A percentile compares a stretch with the other conserved stretches of the same genome.
Evolutionary conservation across 1,140 invertebrate species (phyloP).

Genomic region (Neomicropteryx cornuta): DNA sequence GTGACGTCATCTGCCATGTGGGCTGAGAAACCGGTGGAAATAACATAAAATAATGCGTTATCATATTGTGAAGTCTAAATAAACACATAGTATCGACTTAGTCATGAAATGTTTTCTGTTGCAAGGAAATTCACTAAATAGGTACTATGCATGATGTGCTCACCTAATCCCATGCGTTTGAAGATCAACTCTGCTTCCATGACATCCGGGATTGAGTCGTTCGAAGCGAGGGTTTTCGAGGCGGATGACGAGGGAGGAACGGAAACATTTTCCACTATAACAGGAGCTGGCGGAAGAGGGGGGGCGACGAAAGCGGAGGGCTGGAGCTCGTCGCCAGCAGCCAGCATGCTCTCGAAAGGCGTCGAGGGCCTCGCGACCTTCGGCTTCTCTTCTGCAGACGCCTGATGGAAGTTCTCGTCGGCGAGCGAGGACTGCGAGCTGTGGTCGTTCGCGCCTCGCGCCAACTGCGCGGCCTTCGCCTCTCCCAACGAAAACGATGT

Average conservation of each 20-base stretch:
- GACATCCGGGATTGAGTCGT: slow-evolving; percentile 30
- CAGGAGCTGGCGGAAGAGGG: no score
- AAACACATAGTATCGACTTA: no score
- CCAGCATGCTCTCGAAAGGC: slow-evolving; percentile 5
- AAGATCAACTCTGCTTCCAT: slow-evolving; percentile 55
- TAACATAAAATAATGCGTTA: no score
- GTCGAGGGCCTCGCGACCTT: slow-evolving; percentile 6
- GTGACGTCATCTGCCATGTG: no score
- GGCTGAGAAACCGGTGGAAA: no score
- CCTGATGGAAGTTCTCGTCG: slow-evolving; percentile 6
- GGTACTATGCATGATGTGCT: slow-evolving; percentile 19
- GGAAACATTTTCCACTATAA: no score
- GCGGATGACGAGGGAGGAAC: no score
- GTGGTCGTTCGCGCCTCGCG: not conserved
- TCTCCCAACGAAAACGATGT: not conserved
- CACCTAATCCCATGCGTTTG: slow-evolving; percentile 53
- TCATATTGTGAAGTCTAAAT: no score
- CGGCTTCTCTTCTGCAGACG: slow-evolving; percentile 6
- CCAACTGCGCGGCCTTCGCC: not conserved
- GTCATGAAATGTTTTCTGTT: slow-evolving; percentile 12
- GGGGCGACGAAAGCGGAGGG: slow-evolving; percentile 5
- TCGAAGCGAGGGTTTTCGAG: not conserved
- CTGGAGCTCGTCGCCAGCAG: slow-evolving; percentile 1
- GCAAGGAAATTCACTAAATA: slow-evolving; percentile 5
- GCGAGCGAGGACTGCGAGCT: not conserved